Conservation (phyloP, 2,888 invertebrate genomes). For the Drosophila histrio region DNA sequence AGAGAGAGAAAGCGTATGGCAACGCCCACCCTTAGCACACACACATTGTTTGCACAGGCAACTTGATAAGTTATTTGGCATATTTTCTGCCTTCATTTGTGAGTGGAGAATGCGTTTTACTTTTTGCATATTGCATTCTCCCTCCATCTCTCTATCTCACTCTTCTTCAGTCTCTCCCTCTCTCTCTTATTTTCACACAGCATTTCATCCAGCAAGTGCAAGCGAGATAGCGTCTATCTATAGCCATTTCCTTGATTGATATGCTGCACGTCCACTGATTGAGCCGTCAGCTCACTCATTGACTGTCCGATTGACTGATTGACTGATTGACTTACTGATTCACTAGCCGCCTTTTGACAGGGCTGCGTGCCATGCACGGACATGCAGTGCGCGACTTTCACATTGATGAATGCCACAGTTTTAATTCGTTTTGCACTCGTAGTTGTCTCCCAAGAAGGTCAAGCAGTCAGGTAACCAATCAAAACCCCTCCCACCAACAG, state of each 20-base stretch:
- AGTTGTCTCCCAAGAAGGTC: conserved; percentile 31
- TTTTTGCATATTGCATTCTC: background rate
- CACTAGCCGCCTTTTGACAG: conserved; percentile 19
- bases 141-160: background rate
- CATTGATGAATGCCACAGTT: conserved; percentile 43
- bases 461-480: conserved; percentile 29
- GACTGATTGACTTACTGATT: conserved; percentile 25
- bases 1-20: background rate
- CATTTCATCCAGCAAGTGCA: background rate
- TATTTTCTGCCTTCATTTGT: conserved; percentile 42
- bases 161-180: background rate
- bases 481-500: background rate
- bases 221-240: background rate
- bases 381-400: conserved; percentile 1
- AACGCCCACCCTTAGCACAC: conserved; percentile 18
- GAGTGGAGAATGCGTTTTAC: conserved; percentile 5
- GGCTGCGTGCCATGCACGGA: conserved; percentile 4
- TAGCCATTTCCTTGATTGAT: conserved; percentile 31
- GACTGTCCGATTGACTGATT: background rate
- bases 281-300: conserved; percentile 7
- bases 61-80: conserved; percentile 50
- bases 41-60: conserved; percentile 35
- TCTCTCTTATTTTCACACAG: background rate
- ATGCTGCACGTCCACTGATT: conserved; percentile 22
- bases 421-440: conserved; percentile 16